Conservation (phyloP, 92 coral and sea anemone genomes). For the Chrysogorgia sp. region DNA sequence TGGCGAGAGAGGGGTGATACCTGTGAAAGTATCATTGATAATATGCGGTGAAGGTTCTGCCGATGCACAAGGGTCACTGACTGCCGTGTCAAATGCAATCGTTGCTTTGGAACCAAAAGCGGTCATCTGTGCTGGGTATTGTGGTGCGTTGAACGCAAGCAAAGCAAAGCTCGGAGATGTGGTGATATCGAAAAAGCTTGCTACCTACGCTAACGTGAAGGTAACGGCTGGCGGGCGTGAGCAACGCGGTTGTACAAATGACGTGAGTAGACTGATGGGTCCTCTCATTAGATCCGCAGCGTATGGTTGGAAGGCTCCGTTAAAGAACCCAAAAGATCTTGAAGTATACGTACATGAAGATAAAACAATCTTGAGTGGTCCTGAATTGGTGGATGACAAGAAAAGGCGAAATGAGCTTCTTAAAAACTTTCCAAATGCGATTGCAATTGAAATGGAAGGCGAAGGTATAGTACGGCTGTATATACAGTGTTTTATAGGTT, state of each 20-base stretch:
- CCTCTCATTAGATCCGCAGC: slow-evolving; percentile 41
- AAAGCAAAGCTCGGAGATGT: slow-evolving; percentile 52
- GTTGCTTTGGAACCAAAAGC: slow-evolving; percentile 49
- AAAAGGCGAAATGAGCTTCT: slow-evolving; percentile 47
- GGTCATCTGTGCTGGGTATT: slow-evolving; percentile 50
- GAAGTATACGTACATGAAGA: slow-evolving; percentile 42
- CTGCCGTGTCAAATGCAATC: slow-evolving; percentile 30
- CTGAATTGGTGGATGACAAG: slow-evolving; percentile 43
- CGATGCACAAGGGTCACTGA: slow-evolving; percentile 31
- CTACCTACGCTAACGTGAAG: slow-evolving; percentile 38
- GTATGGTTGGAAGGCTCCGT: slow-evolving; percentile 45
- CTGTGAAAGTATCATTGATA: slow-evolving; percentile 19
- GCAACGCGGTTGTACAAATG: not conserved
- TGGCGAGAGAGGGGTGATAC: not conserved
- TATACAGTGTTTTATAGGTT: too few relatives aligned
- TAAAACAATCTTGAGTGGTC: slow-evolving; percentile 50
- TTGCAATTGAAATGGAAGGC: slow-evolving; percentile 63
- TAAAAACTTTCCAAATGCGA: slow-evolving; percentile 32
- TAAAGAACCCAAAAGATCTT: slow-evolving; percentile 4
- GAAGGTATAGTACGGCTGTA: slow-evolving; percentile 49
- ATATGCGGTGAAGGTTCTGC: slow-evolving; percentile 37
- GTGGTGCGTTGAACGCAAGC: slow-evolving; percentile 10
- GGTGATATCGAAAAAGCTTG: slow-evolving; percentile 47
- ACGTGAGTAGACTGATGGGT: slow-evolving; percentile 38
- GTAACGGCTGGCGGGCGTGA: slow-evolving; percentile 12